Percentiles rank a stretch among this genome's conserved stretches.
Evolutionary conservation across 1,140 invertebrate species (phyloP).

Genomic region (Brachystomella parvula): DNA sequence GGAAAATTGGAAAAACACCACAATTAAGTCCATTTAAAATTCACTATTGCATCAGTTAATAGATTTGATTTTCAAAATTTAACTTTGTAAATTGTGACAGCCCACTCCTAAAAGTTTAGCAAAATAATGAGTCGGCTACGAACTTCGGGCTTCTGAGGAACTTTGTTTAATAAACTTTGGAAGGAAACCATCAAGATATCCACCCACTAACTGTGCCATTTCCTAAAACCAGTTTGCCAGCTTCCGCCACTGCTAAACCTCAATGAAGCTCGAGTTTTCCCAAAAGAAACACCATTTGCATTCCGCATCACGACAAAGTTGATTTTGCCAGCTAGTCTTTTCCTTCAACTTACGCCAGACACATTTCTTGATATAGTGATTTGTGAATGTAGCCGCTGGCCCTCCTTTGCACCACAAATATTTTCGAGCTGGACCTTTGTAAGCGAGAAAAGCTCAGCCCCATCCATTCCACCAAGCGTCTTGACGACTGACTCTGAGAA

Average conservation of each 20-base stretch:
- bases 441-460: conserved; percentile 61
- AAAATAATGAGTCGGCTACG: no score
- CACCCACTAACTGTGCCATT: neutral
- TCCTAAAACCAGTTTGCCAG: neutral
- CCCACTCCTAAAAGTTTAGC: no score
- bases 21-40: no score
- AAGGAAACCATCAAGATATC: no score
- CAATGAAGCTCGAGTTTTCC: no score
- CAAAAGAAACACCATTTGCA: no score
- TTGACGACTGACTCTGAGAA: conserved; percentile 58
- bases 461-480: conserved; percentile 57
- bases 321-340: neutral
- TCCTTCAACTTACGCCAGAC: conserved; percentile 54
- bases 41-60: no score
- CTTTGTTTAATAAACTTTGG: no score
- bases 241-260: neutral
- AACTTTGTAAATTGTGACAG: no score
- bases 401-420: conserved; percentile 60
- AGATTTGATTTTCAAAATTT: no score
- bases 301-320: neutral
- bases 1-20: no score
- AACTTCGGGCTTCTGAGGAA: no score
- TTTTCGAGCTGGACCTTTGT: conserved; percentile 56
- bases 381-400: conserved; percentile 62
- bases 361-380: conserved; percentile 65